Conservation (phyloP, 2,797 vertebrate species). For the Eurystomus glaucurus region DNA sequence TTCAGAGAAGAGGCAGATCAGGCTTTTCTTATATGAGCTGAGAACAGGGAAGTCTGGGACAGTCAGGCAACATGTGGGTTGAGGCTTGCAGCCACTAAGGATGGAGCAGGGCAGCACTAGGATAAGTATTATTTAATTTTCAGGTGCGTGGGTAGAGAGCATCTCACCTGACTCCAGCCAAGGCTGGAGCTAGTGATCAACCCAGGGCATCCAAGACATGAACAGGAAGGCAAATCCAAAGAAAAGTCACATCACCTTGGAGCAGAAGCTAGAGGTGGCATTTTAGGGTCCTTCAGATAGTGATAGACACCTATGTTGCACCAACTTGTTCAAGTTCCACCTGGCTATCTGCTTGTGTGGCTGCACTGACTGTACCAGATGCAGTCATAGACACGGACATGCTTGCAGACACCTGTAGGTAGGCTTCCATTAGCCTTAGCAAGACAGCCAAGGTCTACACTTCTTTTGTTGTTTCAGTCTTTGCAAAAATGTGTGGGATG, state of each 20-base stretch:
- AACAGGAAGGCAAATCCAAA: background rate
- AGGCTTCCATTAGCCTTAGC: background rate
- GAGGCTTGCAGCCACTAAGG: background rate
- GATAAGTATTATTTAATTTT: background rate
- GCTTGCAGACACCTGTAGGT: background rate
- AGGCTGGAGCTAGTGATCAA: background rate
- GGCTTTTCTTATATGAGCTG: fast-evolving
- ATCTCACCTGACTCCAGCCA: background rate
- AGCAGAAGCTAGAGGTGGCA: background rate
- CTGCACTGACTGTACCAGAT: background rate
- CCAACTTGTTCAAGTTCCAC: background rate
- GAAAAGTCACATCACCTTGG: background rate
- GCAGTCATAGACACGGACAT: fast-evolving
- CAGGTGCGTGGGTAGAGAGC: background rate
- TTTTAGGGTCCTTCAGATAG: background rate
- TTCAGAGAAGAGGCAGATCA: background rate
- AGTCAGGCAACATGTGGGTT: background rate
- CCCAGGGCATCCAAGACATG: background rate
- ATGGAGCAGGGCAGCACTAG: background rate
- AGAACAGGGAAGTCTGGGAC: background rate
- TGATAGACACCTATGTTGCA: fast-evolving
- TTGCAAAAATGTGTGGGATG: background rate
- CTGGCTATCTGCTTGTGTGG: background rate
- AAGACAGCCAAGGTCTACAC: background rate
- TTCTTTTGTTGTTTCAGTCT: background rate